Evolutionary conservation across 2,888 invertebrate genomes (phyloP).

Genomic region (Lepidonotus clava): DNA sequence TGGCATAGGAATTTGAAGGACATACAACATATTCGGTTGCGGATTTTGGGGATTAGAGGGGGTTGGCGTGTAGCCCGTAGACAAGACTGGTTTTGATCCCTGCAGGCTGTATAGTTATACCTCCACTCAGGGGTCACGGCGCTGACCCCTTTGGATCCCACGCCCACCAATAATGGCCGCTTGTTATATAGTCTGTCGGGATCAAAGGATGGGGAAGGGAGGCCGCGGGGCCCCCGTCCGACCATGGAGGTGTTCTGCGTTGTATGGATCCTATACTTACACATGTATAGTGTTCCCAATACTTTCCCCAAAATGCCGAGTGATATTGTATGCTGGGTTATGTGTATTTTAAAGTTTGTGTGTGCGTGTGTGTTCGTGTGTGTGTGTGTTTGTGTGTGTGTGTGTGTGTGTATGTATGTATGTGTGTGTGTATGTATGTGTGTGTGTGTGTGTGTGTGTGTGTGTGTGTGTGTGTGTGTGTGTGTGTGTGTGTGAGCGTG

Average conservation of each 20-base stretch:
- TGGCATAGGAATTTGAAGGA: no score
- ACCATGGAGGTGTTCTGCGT: no score
- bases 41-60: no score
- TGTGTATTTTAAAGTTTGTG: neutral
- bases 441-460: neutral
- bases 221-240: no score
- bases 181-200: neutral
- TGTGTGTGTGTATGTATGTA: neutral
- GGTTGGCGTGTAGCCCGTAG: no score
- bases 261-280: no score
- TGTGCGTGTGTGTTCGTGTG: neutral
- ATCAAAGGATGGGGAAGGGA: neutral
- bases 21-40: no score
- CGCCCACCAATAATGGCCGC: neutral
- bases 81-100: no score
- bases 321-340: neutral
- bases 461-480: neutral
- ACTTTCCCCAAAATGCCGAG: neutral
- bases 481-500: neutral
- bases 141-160: slow-evolving; percentile 1
- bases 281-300: no score
- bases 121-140: neutral
- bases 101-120: no score
- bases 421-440: neutral
- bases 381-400: neutral